Percentiles rank a stretch among this genome's conserved stretches.
These are phyloP conservation scores for Myripristis murdjan DNA, from an alignment of 2,797 vertebrate species.

Conservation along the genomic window DNA sequence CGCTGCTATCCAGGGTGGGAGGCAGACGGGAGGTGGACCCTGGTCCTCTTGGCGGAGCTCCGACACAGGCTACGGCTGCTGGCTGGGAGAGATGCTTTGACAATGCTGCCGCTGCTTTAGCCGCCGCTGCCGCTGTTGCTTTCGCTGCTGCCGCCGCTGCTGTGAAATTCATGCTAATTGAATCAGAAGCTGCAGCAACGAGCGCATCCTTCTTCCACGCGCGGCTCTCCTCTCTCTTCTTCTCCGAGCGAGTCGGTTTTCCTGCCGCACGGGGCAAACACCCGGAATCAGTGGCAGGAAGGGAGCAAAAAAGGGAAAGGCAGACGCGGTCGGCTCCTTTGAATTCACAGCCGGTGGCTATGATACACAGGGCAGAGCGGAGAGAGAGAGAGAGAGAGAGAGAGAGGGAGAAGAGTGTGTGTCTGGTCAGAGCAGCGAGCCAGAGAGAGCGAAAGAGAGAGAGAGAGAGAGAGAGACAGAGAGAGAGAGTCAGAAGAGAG, in stretches of 20 bases:
- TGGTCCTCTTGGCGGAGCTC: constrained; percentile 68
- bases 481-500: constrained; percentile 31
- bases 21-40: constrained; percentile 48
- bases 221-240: constrained; percentile 68
- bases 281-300: constrained; percentile 50
- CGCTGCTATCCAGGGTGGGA: constrained; percentile 49
- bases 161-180: constrained; percentile 87
- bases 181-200: constrained; percentile 84
- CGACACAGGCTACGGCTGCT: constrained; percentile 65
- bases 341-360: constrained; percentile 74
- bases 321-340: constrained; percentile 68
- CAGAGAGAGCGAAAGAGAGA: constrained; percentile 3
- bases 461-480: constrained; percentile 23
- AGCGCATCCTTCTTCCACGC: constrained; percentile 80
- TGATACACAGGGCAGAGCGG: constrained; percentile 71
- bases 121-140: too few relatives aligned
- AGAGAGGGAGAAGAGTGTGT: too few relatives aligned
- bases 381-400: constrained; percentile 54
- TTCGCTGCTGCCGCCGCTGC: constrained; percentile 55
- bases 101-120: constrained; percentile 67
- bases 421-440: too few relatives aligned
- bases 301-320: constrained; percentile 53
- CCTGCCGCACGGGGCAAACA: constrained; percentile 10
- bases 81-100: constrained; percentile 69
- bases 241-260: constrained; percentile 63